Conservation (phyloP, 2,888 invertebrate genomes). For the Sinhomidia bicolor region DNA sequence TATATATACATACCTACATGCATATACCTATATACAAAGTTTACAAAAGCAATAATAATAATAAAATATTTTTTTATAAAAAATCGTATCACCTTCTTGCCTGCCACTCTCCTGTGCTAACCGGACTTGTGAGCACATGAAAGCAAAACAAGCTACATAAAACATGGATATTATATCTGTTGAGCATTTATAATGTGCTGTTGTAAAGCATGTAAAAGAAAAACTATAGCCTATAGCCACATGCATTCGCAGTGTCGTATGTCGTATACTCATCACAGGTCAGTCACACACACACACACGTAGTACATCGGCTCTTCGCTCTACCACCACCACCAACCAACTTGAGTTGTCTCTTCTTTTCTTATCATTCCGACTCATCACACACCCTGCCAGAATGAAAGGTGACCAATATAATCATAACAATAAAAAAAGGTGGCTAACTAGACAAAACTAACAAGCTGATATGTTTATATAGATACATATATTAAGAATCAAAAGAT, state of each 20-base stretch:
- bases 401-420: conserved; percentile 72
- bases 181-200: background rate
- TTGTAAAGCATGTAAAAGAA: background rate
- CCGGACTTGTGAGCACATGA: background rate
- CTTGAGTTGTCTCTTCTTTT: conserved; percentile 45
- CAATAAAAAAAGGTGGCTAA: conserved; percentile 63
- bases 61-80: conserved; percentile 34
- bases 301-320: conserved; percentile 9
- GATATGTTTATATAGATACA: conserved; percentile 1
- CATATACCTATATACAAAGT: background rate
- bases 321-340: background rate
- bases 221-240: background rate
- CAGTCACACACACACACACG: conserved; percentile 19
- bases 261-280: conserved; percentile 16
- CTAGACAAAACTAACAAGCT: conserved; percentile 62
- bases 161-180: background rate
- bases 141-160: background rate
- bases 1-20: background rate
- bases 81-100: conserved; percentile 29
- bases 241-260: background rate
- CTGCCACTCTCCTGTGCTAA: background rate
- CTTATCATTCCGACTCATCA: conserved; percentile 67
- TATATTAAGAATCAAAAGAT: background rate
- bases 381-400: conserved; percentile 68
- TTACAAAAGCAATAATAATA: conserved; percentile 25